Evolutionary conservation across 2,797 vertebrate genomes (phyloP), one percentile per base, ranked within the genome.

Genomic region (Dicrostonyx torquatus): DNA sequence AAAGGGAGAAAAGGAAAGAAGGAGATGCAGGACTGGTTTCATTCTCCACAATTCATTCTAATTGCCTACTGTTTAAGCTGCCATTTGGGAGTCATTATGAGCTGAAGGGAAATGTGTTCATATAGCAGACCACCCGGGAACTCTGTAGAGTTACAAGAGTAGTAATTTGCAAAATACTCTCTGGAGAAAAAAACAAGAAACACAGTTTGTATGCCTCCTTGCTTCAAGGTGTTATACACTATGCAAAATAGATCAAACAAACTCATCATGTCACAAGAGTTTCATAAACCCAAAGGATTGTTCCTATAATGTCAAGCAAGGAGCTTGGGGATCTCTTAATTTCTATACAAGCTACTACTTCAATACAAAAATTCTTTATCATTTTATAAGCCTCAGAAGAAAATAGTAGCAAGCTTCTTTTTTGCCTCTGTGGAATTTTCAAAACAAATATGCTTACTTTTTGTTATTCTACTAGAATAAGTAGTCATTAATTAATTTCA

Each of bases 91-190:
- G 64, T 80, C 53, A 87, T 96, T 95, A 95, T 68, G 34, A 55
- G 77, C 79, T 83, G 90, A 77, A 66, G 79, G 87, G 75, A 97
- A 77, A 50, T 73, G 20, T 77, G 78, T 80, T 94, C 75, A 37
- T 87, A 14, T 53, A 87, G 87, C 73, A 94, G 53, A 14, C 77
- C 97, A 73, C 87, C 24, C 50, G 91, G 93, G 94, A 92, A 75
- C 90, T 73, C 53, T 79, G 40, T 40, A 45, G 64, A 87, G 9
- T 84, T 85, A 22, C 6, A 83, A 84, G 92, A 66, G 58, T 79
- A 77, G 10, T 93, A 85, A 95, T 94, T 97, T 96, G 92, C 80
- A 95, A 97, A 96, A 89, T 93, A 70, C 37, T 50, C 90, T 93
- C 68, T 53, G 43, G 87, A 88, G 88, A 86, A 94, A 20, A 84